phyloP scores from a whole-genome alignment of 2,888 invertebrate genomes.

The Drosophila quinaria region DNA sequence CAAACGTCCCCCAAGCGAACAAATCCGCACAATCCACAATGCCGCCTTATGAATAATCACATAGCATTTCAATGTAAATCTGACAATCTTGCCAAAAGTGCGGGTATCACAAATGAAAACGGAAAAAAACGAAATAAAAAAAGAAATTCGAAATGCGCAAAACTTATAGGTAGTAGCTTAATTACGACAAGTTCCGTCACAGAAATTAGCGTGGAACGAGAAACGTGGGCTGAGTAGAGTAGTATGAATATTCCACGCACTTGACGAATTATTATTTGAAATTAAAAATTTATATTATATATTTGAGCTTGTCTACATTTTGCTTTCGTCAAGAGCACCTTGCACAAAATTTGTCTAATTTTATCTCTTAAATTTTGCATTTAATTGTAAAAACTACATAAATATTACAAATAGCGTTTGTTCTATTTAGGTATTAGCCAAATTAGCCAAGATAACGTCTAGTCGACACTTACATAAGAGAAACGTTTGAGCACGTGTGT shows the following conservation, averaged over 20 bases:
- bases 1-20: slow-evolving; percentile 57
- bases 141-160: slow-evolving; percentile 59
- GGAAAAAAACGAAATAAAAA: slow-evolving; percentile 38
- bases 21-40: slow-evolving; percentile 32
- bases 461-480: not conserved
- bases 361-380: slow-evolving; percentile 26
- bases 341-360: slow-evolving; percentile 23
- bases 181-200: slow-evolving; percentile 49
- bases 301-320: slow-evolving; percentile 24
- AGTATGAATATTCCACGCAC: slow-evolving; percentile 2
- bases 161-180: slow-evolving; percentile 55
- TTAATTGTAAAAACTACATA: slow-evolving; percentile 20
- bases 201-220: slow-evolving; percentile 18
- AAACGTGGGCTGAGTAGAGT: slow-evolving; percentile 1
- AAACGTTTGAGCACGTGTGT: slow-evolving; percentile 12
- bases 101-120: slow-evolving; percentile 31
- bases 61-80: slow-evolving; percentile 60
- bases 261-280: slow-evolving; percentile 41
- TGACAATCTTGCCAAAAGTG: slow-evolving; percentile 46
- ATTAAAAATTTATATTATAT: slow-evolving; percentile 21
- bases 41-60: slow-evolving; percentile 65
- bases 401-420: not conserved
- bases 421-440: slow-evolving; percentile 3
- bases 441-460: slow-evolving; percentile 13
- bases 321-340: slow-evolving; percentile 15